These are phyloP conservation scores for Andrena chrysosceles DNA, from an alignment of 2,888 invertebrate species.

Conservation along the genomic window DNA sequence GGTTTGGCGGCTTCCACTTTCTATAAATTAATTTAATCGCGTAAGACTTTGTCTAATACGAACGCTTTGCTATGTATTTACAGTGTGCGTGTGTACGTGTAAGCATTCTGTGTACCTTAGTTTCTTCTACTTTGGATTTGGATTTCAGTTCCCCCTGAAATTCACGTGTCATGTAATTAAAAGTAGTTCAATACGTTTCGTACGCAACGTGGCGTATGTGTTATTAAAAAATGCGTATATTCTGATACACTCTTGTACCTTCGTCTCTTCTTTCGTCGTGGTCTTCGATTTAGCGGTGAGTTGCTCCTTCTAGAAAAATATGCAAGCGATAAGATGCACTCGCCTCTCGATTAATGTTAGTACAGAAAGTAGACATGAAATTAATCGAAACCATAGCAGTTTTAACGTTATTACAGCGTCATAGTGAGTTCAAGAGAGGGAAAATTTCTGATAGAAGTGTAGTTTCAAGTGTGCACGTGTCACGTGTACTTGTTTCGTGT, in stretches of 20 bases:
- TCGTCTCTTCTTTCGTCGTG: slow-evolving; percentile 66
- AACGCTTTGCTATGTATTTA: background rate
- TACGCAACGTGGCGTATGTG: background rate
- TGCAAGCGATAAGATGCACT: slow-evolving; percentile 33
- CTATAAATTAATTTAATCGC: slow-evolving; percentile 34
- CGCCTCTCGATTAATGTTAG: background rate
- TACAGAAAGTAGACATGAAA: background rate
- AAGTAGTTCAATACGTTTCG: slow-evolving; percentile 3
- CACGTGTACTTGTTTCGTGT: slow-evolving; percentile 27
- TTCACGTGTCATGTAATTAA: slow-evolving; percentile 30
- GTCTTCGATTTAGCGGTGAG: slow-evolving; percentile 65
- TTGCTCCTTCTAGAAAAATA: slow-evolving; percentile 71
- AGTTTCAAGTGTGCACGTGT: background rate
- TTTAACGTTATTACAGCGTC: background rate
- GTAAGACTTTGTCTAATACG: background rate
- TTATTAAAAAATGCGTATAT: background rate
- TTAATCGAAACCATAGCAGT: background rate
- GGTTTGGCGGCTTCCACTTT: slow-evolving; percentile 63
- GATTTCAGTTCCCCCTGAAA: slow-evolving; percentile 70
- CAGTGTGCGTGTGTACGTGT: slow-evolving; percentile 13
- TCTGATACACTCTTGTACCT: slow-evolving; percentile 64
- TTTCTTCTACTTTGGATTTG: slow-evolving; percentile 56
- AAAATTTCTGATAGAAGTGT: background rate
- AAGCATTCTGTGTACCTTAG: slow-evolving; percentile 57
- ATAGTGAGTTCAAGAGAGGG: background rate